Evolutionary conservation across 2,113 vertebrate genomes (phyloP), one percentile per base, ranked within the genome.

Genomic region (Corythornis cristatus): DNA sequence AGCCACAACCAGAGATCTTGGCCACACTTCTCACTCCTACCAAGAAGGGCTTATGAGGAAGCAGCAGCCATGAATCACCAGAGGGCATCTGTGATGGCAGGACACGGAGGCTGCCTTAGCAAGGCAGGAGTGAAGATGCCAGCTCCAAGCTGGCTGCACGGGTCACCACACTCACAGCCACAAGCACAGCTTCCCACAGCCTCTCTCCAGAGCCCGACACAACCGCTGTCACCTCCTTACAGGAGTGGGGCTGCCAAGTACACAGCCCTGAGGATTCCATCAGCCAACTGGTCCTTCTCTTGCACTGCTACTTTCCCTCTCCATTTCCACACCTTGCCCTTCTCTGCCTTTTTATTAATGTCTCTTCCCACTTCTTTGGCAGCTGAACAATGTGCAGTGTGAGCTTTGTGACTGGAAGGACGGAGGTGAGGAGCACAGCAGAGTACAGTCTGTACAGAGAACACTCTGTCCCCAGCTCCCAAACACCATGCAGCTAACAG

Each of bases 181-280:
- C 3, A 2, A 67, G 83, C 56, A 21, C 11, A 61, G 81, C 28
- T 57, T 35, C 65, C 43, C 20, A 22, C 2, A 2, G 71, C 79
- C 78, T 29, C 60, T 51, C 77, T 33, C 57, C 1, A 2, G 72
- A 54, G 81, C 62, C 40, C 4, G 87, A 94, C 96, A 93, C 58
- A 22, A 93, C 28, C 85, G 83, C 73, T 90, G 81, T 80, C 65
- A 83, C 87, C 73, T 88, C 81, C 89, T 95, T 93, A 66, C 46
- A 65, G 56, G 40, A 83, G 56, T 28, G 88, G 74, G 57, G 40
- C 48, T 53, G 66, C 86, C 93, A 95, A 92, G 65, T 31, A 40
- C 54, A 56, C 53, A 79, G 75, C 53, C 37, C 54, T 8, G 13
- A 87, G 64, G 28, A 51, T 23, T 43, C 67, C 48, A 50, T n/a